These are phyloP conservation scores for Sphaeramia orbicularis DNA, from an alignment of 2,797 vertebrate species.

Conservation along the genomic window DNA sequence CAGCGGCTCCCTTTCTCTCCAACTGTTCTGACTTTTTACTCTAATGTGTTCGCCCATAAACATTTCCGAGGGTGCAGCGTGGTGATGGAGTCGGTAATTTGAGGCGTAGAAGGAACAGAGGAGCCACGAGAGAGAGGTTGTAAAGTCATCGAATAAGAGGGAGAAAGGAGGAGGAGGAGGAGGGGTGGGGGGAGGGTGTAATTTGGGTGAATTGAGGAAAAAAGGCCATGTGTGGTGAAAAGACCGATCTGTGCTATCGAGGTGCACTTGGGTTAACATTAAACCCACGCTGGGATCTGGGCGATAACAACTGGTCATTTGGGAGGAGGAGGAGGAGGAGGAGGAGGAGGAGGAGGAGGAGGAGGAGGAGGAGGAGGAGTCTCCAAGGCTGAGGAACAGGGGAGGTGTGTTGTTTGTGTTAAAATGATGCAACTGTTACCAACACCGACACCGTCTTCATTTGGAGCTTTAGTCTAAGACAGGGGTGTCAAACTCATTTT, in stretches of 20 bases:
- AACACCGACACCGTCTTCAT: conserved; percentile 16
- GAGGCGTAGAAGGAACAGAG: conserved; percentile 31
- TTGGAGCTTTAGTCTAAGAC: neutral
- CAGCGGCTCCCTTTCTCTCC: neutral
- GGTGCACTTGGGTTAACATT: conserved; percentile 34
- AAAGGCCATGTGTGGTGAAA: conserved; percentile 19
- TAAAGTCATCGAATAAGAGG: too few relatives aligned
- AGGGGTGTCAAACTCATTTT: too few relatives aligned
- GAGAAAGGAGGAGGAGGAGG: neutral
- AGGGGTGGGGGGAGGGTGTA: conserved; percentile 26
- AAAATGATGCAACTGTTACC: conserved; percentile 54
- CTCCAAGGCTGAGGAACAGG: conserved; percentile 15
- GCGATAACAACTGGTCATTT: conserved; percentile 38
- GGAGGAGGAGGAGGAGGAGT: neutral
- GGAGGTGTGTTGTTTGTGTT: conserved; percentile 55
- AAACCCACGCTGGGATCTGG: conserved; percentile 52
- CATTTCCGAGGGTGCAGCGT: conserved; percentile 41
- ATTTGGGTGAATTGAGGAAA: conserved; percentile 32
- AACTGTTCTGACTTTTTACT: conserved; percentile 48
- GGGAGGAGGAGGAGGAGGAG: conserved; percentile 32
- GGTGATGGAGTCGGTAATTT: conserved; percentile 43
- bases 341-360: conserved; percentile 44
- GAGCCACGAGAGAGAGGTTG: conserved; percentile 37
- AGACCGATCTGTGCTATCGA: conserved; percentile 14
- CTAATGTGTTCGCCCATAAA: conserved; percentile 43